Base-by-base conservation (phyloP, 1,140 invertebrate species). In the Hirudo medicinalis region DNA sequence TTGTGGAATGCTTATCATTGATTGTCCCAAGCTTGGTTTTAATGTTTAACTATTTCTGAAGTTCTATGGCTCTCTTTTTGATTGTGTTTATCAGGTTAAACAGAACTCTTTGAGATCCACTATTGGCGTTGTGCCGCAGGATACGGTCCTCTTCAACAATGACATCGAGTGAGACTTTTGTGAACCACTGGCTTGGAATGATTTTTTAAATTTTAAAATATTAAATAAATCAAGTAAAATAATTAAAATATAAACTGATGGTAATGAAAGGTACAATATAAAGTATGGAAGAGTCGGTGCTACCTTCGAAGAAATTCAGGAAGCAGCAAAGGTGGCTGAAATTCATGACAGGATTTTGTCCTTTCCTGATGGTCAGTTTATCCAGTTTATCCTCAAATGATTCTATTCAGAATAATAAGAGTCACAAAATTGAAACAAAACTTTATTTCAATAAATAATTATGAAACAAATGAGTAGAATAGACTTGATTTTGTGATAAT, bases 141-240 rank as follows among this genome's bases (percentile, higher is more conserved):
- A 98, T 78, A 97, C 94, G 20, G 94, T 97, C 29, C 86, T 98
- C 0, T 98, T 98, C 78, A 97, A 97, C 80, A 91, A 93, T 78
- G 89, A 90, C 20, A 93, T 97, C 66, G 88, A 87, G 86, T 87
- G 43, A 73, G 73, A 55, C 11, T 25, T 13, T 25, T 22, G 8
- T 11, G 9, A 11, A 32, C 13, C n/a, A n/a, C n/a, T n/a, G n/a
- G n/a, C n/a, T n/a, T n/a, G n/a, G n/a, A n/a, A n/a, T n/a, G n/a
- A n/a, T n/a, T n/a, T n/a, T n/a, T n/a, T n/a, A n/a, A n/a, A n/a
- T n/a, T n/a, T n/a, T n/a, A n/a, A n/a, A n/a, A n/a, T n/a, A n/a
- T n/a, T n/a, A n/a, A n/a, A n/a, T n/a, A n/a, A n/a, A n/a, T n/a
- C n/a, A n/a, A n/a, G n/a, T n/a, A n/a, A n/a, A n/a, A n/a, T n/a